These are phyloP conservation scores for Samia ricini DNA, from an alignment of 1,140 invertebrate species.

Conservation along the genomic window DNA sequence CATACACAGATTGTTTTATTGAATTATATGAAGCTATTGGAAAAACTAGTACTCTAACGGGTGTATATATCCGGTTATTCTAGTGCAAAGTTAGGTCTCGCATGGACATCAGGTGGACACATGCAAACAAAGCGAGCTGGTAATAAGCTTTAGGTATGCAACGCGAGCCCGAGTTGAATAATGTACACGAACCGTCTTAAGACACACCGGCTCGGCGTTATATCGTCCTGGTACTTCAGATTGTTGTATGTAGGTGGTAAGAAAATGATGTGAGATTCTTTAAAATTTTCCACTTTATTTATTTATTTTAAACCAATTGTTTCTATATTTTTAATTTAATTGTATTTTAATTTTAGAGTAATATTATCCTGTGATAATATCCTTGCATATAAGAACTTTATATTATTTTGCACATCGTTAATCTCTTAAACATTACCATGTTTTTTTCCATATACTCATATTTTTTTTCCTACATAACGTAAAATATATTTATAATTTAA, in stretches of 20 bases:
- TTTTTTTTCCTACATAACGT: too few species aligned
- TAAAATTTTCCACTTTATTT: not conserved
- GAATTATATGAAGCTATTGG: not conserved
- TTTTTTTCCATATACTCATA: too few species aligned
- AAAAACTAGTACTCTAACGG: slow-evolving; percentile 2
- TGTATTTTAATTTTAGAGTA: too few species aligned
- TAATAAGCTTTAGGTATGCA: slow-evolving; percentile 17
- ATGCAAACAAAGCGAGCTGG: slow-evolving; percentile 34
- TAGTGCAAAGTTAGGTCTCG: slow-evolving; percentile 25
- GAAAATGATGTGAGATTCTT: too few species aligned
- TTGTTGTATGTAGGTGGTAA: not conserved
- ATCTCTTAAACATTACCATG: too few species aligned
- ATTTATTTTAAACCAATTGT: too few species aligned
- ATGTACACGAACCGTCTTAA: slow-evolving; percentile 30
- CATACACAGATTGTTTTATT: not conserved
- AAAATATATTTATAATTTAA: too few species aligned
- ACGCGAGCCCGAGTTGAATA: slow-evolving; percentile 45
- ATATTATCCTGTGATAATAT: too few species aligned
- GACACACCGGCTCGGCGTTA: slow-evolving; percentile 23
- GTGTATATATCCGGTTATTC: slow-evolving; percentile 23
- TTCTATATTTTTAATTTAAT: too few species aligned
- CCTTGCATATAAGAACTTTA: too few species aligned
- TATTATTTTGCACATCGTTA: too few species aligned
- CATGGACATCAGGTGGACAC: slow-evolving; percentile 33
- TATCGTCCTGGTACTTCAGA: slow-evolving; percentile 22